Base-by-base conservation (phyloP, 2,113 vertebrate genomes). In the Heptranchias perlo region DNA sequence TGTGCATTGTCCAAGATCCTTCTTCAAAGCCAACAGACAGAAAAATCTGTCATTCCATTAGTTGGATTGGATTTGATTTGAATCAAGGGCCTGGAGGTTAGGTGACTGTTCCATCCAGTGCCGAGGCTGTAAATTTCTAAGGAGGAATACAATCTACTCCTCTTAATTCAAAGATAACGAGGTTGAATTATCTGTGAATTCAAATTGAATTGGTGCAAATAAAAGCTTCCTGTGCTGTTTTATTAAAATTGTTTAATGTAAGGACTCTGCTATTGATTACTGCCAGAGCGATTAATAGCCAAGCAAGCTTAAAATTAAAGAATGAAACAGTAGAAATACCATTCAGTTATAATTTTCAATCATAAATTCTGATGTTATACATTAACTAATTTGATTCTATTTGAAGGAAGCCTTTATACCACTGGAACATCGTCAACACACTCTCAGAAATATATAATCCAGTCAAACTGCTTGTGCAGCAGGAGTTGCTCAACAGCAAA, bases 71-170 rank as follows among this genome's bases (percentile, higher is more conserved):
- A 76, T 14, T n/a, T 76, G 73, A 31, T n/a, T n/a, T 69, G 5
- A 69, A 69, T 82, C 76, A 82, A 82, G 76, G 4, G 18, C 14
- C 76, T 82, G n/a, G 16, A 69, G 76, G 14, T 82, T 82, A 16
- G 39, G 13, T 21, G 16, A 44, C 14, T 35, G 5, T 92, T 35
- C 54, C 58, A 61, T 23, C 14, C 13, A 39, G 54, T 61, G 39
- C 54, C 2, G n/a, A 82, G 76, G 18, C 14, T 39, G 96, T 97
- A 96, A 96, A 96, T 96, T 96, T 96, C 94, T 96, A 92, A 28
- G 39, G 65, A 76, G 49, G 96, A 62, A 65, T 67, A 6, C 91
- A 76, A 96, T 96, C 61, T 96, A 44, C 96, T 89, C 49, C 96
- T 54, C 49, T 89, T 16, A 92, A 92, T n/a, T 61, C 16, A 92